Evolutionary conservation across 2,113 vertebrate genomes (phyloP).

Genomic region (Cepphus grylle): DNA sequence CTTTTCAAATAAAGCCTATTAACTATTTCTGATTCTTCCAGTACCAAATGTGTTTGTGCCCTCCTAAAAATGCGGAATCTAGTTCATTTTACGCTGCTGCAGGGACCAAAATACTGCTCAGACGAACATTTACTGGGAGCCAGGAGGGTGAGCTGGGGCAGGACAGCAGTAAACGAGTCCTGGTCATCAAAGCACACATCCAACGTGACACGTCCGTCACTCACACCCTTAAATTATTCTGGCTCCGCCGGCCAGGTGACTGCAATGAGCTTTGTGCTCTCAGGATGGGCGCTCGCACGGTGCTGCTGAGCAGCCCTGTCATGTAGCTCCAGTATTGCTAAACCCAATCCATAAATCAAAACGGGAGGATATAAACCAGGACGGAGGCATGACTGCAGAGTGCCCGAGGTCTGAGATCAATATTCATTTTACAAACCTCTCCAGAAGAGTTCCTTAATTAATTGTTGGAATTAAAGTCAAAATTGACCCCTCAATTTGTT

Average conservation of each 20-base stretch:
- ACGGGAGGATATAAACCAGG: constrained; percentile 5
- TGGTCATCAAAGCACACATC: background rate
- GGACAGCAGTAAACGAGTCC: background rate
- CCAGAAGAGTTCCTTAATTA: constrained; percentile 62
- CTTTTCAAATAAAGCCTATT: background rate
- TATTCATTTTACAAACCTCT: constrained; percentile 58
- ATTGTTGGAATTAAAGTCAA: constrained; percentile 56
- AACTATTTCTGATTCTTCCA: background rate
- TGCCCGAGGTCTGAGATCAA: constrained; percentile 37
- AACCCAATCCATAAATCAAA: constrained; percentile 46
- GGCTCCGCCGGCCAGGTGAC: background rate
- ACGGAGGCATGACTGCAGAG: constrained; percentile 32
- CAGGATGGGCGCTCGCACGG: accelerated
- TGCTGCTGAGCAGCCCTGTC: background rate
- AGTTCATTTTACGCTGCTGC: background rate
- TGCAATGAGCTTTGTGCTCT: background rate
- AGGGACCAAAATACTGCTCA: background rate
- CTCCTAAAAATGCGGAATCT: background rate
- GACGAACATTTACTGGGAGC: background rate
- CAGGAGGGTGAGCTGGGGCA: background rate
- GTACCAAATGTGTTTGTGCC: background rate
- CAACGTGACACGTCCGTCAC: accelerated
- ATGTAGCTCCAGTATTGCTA: background rate
- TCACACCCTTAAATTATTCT: accelerated
- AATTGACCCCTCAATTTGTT: constrained; percentile 52